Conservation (phyloP, 2,888 invertebrate species). For the Eristalinus sepulchralis region DNA sequence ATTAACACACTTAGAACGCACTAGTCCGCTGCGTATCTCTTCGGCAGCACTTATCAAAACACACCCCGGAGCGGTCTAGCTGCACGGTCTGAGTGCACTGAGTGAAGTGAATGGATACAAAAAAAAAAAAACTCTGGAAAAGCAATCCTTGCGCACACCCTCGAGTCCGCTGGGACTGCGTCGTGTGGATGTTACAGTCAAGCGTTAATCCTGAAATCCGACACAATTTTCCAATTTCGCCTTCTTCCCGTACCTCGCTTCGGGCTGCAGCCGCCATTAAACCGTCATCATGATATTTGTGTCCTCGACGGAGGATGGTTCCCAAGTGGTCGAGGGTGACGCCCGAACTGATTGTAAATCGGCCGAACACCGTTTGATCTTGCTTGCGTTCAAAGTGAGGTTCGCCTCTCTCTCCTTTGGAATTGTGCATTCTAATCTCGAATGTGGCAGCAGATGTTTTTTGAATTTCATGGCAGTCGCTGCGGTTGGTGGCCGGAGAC, state of each 20-base stretch:
- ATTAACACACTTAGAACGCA: conserved; percentile 68
- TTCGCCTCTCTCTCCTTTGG: conserved; percentile 15
- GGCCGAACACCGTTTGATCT: conserved; percentile 63
- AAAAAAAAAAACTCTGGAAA: conserved; percentile 6
- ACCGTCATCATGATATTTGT: conserved; percentile 59
- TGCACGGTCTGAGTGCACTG: background rate
- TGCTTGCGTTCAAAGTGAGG: conserved; percentile 29
- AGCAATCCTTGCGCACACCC: conserved; percentile 41
- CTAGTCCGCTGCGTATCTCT: conserved; percentile 52
- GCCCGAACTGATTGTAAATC: conserved; percentile 61
- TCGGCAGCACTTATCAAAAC: conserved; percentile 66
- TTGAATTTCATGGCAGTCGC: conserved; percentile 25
- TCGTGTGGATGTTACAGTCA: conserved; percentile 35
- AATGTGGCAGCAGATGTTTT: conserved; percentile 62
- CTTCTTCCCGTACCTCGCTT: conserved; percentile 6
- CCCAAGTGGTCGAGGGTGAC: conserved; percentile 67
- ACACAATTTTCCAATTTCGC: conserved; percentile 39
- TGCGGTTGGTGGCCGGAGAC: conserved; percentile 40
- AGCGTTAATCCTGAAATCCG: conserved; percentile 64
- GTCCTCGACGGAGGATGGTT: conserved; percentile 38
- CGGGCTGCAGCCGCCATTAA: conserved; percentile 55
- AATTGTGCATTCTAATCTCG: conserved; percentile 60
- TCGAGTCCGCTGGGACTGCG: conserved; percentile 4
- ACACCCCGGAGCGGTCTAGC: conserved; percentile 52
- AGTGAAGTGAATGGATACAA: conserved; percentile 4